Base-by-base conservation (phyloP, 2,888 invertebrate genomes). In the Salpingus planirostris region DNA sequence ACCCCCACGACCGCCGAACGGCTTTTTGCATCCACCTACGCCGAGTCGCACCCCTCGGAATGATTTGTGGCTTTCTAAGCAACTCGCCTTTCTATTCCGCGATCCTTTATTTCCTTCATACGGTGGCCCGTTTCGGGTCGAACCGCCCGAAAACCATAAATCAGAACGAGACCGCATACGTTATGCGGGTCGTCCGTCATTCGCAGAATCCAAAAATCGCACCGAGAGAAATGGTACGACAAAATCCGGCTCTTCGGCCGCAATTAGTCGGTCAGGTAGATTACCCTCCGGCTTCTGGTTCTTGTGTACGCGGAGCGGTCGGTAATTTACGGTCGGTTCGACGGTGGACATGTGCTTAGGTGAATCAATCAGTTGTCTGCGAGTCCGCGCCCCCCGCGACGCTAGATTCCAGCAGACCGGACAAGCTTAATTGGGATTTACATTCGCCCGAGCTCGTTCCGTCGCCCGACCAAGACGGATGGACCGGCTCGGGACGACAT, bases 301-400 rank as follows among this genome's bases (percentile, higher is more conserved):
- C n/a, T n/a, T n/a, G n/a, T n/a, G n/a, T n/a, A n/a, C n/a, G n/a
- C n/a, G n/a, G n/a, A n/a, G n/a, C n/a, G n/a, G n/a, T n/a, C n/a
- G n/a, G 49, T 57, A 60, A 60, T 60, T 60, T 60, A 61, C 59
- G 57, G 55, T 44, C 36, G 43, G 40, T 40, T 50, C 42, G 33
- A 36, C 36, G 41, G 39, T 51, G 56, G 60, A 59, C 62, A 59
- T 59, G 56, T 56, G 57, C 56, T 57, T 49, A 51, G 54, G 44
- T 54, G 60, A 62, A 63, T 62, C 63, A 62, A 62, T 63, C 63
- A 63, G 59, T 62, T 62, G 62, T 61, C 60, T 51, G 53, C 50
- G 45, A 53, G 44, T 47, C 43, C 39, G 43, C 45, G 50, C 51
- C 57, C 57, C 59, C 56, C 56, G 53, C 54, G 57, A 29, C 46